A percentile compares a stretch with the other conserved stretches of the same genome.
These are phyloP conservation scores for Emydocephalus ijimae DNA, from an alignment of 2,113 vertebrate species.

Conservation along the genomic window DNA sequence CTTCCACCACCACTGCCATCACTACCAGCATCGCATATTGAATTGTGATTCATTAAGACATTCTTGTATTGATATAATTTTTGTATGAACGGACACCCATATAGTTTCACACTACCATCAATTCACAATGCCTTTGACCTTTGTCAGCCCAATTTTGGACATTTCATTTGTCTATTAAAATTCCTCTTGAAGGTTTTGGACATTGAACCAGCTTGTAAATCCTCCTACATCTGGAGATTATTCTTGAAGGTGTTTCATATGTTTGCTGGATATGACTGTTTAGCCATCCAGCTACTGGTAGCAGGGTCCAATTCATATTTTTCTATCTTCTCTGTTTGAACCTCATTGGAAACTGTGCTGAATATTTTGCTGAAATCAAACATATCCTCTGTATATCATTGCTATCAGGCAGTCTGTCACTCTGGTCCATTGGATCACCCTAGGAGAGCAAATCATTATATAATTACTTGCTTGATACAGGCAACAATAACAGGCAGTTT, in stretches of 20 bases:
- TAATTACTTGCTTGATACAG: slow-evolving; percentile 68
- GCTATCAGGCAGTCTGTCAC: slow-evolving; percentile 33
- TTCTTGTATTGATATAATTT: not conserved
- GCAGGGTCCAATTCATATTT: not conserved
- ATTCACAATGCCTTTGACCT: not conserved
- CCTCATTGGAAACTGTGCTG: not conserved
- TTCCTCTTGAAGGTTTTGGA: not conserved
- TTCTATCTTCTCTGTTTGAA: not conserved
- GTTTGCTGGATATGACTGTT: not conserved
- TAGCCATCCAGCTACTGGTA: not conserved
- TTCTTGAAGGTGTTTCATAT: not conserved
- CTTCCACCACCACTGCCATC: no score
- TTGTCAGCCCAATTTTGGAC: not conserved
- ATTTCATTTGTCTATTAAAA: not conserved
- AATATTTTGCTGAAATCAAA: not conserved
- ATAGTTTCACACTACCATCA: not conserved
- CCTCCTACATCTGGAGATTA: not conserved
- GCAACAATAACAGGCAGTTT: slow-evolving; percentile 61
- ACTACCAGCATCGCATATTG: not conserved
- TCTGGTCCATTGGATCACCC: slow-evolving; percentile 45
- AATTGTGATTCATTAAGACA: not conserved
- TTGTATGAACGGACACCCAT: not conserved
- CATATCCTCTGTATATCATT: slow-evolving; percentile 10
- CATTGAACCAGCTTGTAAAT: not conserved
- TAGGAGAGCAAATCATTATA: slow-evolving; percentile 56